These are phyloP conservation scores for Drosophila incognita DNA, from an alignment of 2,888 invertebrate genomes.

Conservation along the genomic window DNA sequence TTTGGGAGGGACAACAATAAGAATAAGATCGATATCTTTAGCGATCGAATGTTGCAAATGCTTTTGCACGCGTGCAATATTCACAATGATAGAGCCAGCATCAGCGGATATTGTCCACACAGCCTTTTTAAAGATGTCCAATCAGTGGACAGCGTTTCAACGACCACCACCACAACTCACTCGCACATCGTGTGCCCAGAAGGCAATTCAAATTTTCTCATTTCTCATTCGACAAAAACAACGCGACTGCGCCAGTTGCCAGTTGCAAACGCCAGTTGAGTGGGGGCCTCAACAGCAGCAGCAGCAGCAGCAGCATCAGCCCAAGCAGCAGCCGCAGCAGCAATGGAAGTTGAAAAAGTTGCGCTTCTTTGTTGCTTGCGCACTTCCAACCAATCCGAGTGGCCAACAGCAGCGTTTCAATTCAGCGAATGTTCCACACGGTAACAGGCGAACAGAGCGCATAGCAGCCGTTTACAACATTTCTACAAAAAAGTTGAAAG, in stretches of 20 bases:
- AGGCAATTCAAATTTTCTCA: constrained; percentile 46
- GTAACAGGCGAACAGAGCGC: constrained; percentile 79
- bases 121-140: constrained; percentile 31
- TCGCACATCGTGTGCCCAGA: constrained; percentile 3
- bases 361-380: constrained; percentile 80
- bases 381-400: constrained; percentile 80
- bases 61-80: not conserved
- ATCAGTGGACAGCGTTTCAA: constrained; percentile 46
- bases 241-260: constrained; percentile 39
- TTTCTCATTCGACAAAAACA: constrained; percentile 51
- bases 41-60: not conserved
- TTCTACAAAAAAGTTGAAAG: constrained; percentile 66
- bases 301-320: not conserved
- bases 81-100: not conserved
- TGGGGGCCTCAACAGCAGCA: not conserved
- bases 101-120: constrained; percentile 5
- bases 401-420: constrained; percentile 82
- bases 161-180: constrained; percentile 27
- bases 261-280: constrained; percentile 10
- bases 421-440: constrained; percentile 85
- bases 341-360: constrained; percentile 75
- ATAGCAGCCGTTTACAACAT: constrained; percentile 65
- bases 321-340: not conserved
- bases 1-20: not conserved
- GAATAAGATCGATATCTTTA: not conserved